phyloP scores from a whole-genome alignment of 2,797 vertebrate genomes.

The Pseudomugil gertrudae region DNA sequence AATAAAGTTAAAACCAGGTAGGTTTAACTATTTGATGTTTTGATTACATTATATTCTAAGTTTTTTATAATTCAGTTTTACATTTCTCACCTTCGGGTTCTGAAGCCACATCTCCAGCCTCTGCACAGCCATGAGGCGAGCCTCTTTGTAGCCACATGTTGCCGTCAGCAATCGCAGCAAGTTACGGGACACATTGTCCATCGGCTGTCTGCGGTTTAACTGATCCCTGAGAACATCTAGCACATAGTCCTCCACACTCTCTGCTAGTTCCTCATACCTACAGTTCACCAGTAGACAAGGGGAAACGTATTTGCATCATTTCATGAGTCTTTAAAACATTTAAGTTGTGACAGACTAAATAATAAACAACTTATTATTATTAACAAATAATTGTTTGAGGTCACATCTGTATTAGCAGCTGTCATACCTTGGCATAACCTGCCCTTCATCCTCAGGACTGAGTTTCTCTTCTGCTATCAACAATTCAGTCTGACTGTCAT shows the following conservation, averaged over 20 bases:
- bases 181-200: constrained; percentile 97
- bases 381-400: not conserved
- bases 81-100: constrained; percentile 91
- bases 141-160: constrained; percentile 96
- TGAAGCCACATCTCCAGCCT: constrained; percentile 99
- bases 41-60: too few relatives aligned
- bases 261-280: constrained; percentile 94
- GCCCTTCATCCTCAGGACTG: constrained; percentile 95
- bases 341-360: not conserved
- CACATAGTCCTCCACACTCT: constrained; percentile 97
- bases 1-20: too few relatives aligned
- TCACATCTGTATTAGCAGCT: not conserved
- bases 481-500: constrained; percentile 94
- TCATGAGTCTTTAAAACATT: not conserved
- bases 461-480: constrained; percentile 98
- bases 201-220: constrained; percentile 94
- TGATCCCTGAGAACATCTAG: constrained; percentile 94
- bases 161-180: constrained; percentile 93
- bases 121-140: constrained; percentile 94
- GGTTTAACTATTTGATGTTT: not conserved
- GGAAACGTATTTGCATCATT: not conserved
- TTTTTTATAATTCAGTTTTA: not conserved
- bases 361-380: not conserved
- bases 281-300: not conserved
- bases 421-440: constrained; percentile 93